Evolutionary conservation across 2,113 vertebrate genomes (phyloP).

Genomic region (Saguinus imperator): DNA sequence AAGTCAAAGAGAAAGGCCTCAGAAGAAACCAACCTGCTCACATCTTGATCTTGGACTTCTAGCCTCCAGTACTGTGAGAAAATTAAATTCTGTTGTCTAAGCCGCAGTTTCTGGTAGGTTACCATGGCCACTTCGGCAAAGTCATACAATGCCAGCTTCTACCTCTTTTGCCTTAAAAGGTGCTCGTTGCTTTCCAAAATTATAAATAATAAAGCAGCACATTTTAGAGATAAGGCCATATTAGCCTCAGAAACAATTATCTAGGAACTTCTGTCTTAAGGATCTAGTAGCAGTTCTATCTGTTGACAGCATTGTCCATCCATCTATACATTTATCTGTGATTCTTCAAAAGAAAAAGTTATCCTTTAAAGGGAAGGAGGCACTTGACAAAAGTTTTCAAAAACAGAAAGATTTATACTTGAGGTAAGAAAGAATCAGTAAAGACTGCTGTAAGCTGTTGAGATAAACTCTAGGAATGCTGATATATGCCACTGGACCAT

Average conservation of each 20-base stretch:
- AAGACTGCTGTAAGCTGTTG: not conserved
- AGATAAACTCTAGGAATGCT: not conserved
- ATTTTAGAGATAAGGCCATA: not conserved
- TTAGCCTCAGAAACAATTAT: not conserved
- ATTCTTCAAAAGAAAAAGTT: constrained; percentile 17
- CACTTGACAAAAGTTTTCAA: not conserved
- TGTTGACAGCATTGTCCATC: not conserved
- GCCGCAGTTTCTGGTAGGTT: not conserved
- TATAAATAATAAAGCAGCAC: not conserved
- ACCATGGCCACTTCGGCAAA: not conserved
- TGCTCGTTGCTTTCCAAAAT: not conserved
- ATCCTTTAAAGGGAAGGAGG: not conserved
- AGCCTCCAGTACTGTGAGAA: not conserved
- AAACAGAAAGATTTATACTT: not conserved
- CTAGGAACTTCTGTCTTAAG: not conserved
- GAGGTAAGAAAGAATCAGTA: not conserved
- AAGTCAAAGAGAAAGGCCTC: not conserved
- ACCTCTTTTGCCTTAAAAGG: not conserved
- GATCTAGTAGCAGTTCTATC: not conserved
- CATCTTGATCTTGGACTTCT: not conserved
- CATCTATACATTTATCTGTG: not conserved
- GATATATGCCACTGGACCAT: not conserved
- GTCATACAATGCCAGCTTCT: not conserved
- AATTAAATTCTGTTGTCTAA: not conserved
- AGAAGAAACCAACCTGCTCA: not conserved